Evolutionary conservation across 2,113 vertebrate genomes (phyloP).

Genomic region (Archilochus colubris): DNA sequence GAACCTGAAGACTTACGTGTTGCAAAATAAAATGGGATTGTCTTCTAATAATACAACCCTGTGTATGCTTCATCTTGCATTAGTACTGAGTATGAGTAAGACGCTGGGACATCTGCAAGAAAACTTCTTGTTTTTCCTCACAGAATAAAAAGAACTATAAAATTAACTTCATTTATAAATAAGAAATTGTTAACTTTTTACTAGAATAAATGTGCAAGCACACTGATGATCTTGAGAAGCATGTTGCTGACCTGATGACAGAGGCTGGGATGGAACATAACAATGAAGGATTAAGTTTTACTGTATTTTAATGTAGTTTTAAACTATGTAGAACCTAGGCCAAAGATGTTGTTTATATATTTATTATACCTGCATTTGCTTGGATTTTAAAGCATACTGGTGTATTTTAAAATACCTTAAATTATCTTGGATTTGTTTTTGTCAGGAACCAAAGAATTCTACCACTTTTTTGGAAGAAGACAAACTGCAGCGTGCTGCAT

Average conservation of each 20-base stretch:
- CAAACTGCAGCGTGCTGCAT: not conserved
- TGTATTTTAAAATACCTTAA: not conserved
- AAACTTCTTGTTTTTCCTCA: not conserved
- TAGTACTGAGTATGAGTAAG: accelerated
- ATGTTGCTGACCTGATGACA: constrained; percentile 82
- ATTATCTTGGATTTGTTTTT: not conserved
- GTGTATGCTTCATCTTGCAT: not conserved
- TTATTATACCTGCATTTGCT: not conserved
- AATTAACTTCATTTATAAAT: not conserved
- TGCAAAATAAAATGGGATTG: not conserved
- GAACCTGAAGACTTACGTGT: not conserved
- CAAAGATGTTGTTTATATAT: not conserved
- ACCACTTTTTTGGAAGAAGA: not conserved
- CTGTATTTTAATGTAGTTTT: not conserved
- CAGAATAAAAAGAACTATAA: not conserved
- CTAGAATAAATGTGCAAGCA: constrained; percentile 88
- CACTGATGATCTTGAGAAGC: constrained; percentile 82
- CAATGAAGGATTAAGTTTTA: not conserved
- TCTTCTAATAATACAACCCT: not conserved
- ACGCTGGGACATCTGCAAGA: not conserved
- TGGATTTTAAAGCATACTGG: not conserved
- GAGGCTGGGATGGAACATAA: constrained; percentile 83
- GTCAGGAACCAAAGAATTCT: not conserved
- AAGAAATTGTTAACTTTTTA: constrained; percentile 73
- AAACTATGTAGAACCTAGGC: not conserved